These are phyloP conservation scores for Malurus elegans DNA, from an alignment of 2,113 vertebrate species.

Conservation along the genomic window DNA sequence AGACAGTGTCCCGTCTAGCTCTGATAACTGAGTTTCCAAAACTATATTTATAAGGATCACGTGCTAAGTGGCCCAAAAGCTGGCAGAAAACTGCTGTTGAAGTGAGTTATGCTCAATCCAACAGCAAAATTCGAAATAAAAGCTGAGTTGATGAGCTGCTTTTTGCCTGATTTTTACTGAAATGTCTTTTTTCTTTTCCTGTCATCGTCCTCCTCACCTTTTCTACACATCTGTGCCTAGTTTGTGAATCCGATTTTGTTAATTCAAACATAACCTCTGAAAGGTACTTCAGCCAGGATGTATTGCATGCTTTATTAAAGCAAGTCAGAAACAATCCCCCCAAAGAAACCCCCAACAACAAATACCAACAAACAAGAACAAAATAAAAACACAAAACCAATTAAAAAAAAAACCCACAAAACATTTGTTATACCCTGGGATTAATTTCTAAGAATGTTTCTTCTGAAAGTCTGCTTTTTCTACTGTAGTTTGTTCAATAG, in stretches of 20 bases:
- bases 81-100: neutral
- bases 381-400: rapidly evolving
- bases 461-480: neutral
- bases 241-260: neutral
- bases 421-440: neutral
- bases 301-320: neutral
- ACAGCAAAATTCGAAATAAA: neutral
- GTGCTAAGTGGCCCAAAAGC: neutral
- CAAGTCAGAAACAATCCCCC: neutral
- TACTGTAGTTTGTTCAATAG: neutral
- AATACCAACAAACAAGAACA: neutral
- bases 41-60: neutral
- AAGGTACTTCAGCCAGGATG: neutral
- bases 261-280: neutral
- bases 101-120: neutral
- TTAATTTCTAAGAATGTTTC: neutral
- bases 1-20: neutral
- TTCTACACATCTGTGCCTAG: neutral
- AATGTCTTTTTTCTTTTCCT: neutral
- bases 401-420: rapidly evolving
- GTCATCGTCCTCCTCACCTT: neutral
- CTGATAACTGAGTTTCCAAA: neutral
- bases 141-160: neutral
- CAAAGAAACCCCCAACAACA: neutral
- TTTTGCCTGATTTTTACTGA: neutral